Percentiles rank a stretch among this genome's conserved stretches.
phyloP scores from a whole-genome alignment of 1,140 invertebrate species.

The Drosophila neocordata region DNA sequence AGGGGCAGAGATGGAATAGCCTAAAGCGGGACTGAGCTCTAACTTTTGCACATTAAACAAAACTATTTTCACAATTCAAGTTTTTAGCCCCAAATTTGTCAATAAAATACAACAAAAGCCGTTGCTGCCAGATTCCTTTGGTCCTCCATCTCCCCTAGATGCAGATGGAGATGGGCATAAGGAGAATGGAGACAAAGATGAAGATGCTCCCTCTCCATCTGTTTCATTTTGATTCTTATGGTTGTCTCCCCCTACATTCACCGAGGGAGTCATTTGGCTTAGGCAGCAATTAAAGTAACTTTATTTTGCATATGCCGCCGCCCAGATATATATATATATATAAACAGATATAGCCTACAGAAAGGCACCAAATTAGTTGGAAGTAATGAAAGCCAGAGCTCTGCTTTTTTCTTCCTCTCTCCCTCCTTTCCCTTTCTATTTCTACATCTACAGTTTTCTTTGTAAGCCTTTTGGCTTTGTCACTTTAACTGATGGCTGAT shows the following conservation, averaged over 20 bases:
- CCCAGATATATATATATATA: slow-evolving; percentile 2
- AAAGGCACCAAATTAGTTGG: slow-evolving; percentile 37
- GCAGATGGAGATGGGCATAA: too few species aligned
- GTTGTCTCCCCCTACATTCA: too few species aligned
- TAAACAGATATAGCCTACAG: slow-evolving; percentile 14
- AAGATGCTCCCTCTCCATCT: not conserved
- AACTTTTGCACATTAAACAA: slow-evolving; percentile 12
- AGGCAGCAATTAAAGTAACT: slow-evolving; percentile 49
- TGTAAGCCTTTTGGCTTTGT: slow-evolving; percentile 43
- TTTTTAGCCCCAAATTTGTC: not conserved
- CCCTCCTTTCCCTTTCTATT: not conserved
- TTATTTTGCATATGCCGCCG: slow-evolving; percentile 42
- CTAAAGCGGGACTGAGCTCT: not conserved
- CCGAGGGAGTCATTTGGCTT: slow-evolving; percentile 17
- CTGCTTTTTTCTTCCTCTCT: not conserved
- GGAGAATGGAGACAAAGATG: too few species aligned
- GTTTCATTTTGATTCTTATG: not conserved
- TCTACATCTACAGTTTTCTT: not conserved
- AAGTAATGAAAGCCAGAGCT: slow-evolving; percentile 3
- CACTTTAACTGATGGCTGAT: slow-evolving; percentile 66
- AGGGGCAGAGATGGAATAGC: not conserved
- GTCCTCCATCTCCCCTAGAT: not conserved
- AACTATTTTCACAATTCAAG: not conserved
- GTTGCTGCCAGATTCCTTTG: not conserved
- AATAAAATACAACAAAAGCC: slow-evolving; percentile 7